A percentile compares a stretch with the other conserved stretches of the same genome.
phyloP scores from a whole-genome alignment of 53 echinoderm and acorn worm species.

The Temnopleurus reevesii region DNA sequence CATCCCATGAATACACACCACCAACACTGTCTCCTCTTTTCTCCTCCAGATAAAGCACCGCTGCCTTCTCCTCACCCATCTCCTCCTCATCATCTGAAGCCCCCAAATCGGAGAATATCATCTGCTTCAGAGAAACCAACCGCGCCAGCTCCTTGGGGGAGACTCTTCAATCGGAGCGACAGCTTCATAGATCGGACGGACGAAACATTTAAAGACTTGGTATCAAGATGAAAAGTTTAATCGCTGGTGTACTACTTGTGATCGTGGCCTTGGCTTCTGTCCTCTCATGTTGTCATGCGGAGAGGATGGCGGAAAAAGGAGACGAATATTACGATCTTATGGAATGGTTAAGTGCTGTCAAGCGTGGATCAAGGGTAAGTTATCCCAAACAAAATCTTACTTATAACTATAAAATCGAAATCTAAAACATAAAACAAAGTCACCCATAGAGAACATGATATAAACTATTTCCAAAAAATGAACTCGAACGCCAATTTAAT shows the following conservation, averaged over 20 bases:
- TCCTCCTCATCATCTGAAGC: not conserved
- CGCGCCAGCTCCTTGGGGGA: not conserved
- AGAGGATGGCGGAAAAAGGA: not conserved
- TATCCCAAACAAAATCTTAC: not conserved
- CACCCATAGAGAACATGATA: too few relatives aligned
- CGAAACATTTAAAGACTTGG: not conserved
- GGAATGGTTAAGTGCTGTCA: constrained; percentile 51
- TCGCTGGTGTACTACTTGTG: constrained; percentile 28
- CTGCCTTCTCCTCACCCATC: not conserved
- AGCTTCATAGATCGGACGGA: not conserved
- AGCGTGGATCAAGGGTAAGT: constrained; percentile 49
- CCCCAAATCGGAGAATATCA: not conserved
- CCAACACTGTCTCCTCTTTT: not conserved
- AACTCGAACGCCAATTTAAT: too few relatives aligned
- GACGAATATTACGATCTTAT: constrained; percentile 46
- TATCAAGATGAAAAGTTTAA: constrained; percentile 53
- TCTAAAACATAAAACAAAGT: too few relatives aligned
- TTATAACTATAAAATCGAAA: too few relatives aligned
- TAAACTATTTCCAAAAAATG: too few relatives aligned
- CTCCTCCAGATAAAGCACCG: constrained; percentile 26
- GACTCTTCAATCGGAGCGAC: not conserved
- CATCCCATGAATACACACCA: constrained; percentile 4
- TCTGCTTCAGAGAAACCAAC: not conserved
- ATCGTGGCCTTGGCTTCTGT: constrained; percentile 44
- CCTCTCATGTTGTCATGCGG: constrained; percentile 42